Evolutionary conservation across 2,113 vertebrate species (phyloP).

Genomic region (Passer domesticus): DNA sequence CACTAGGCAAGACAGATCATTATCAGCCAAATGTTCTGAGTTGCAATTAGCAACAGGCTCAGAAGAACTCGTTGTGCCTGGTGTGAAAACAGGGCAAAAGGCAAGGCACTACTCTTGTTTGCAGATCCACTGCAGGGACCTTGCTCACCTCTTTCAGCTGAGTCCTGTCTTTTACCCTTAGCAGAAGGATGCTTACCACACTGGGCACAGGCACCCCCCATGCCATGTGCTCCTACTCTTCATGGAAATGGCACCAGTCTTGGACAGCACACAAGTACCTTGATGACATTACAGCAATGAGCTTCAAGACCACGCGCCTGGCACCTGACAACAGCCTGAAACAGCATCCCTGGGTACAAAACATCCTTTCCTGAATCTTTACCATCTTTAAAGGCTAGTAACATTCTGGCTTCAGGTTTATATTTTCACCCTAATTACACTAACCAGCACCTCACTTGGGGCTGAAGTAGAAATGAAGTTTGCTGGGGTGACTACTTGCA

Average conservation of each 20-base stretch:
- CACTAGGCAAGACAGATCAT: neutral
- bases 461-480: neutral
- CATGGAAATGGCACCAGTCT: neutral
- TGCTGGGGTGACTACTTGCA: neutral
- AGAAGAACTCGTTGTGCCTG: neutral
- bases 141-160: neutral
- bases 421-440: neutral
- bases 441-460: neutral
- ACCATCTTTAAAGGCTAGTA: neutral
- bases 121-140: neutral
- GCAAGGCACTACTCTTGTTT: neutral
- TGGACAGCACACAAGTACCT: neutral
- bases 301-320: neutral
- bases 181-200: neutral
- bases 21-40: neutral
- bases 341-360: neutral
- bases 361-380: neutral
- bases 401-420: neutral
- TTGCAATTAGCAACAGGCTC: neutral
- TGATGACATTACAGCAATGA: neutral
- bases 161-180: neutral
- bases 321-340: neutral
- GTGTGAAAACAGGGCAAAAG: neutral
- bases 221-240: neutral
- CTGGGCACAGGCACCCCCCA: fast-evolving